These are phyloP conservation scores for Xestia sexstrigata DNA, from an alignment of 2,888 invertebrate genomes.

Conservation along the genomic window DNA sequence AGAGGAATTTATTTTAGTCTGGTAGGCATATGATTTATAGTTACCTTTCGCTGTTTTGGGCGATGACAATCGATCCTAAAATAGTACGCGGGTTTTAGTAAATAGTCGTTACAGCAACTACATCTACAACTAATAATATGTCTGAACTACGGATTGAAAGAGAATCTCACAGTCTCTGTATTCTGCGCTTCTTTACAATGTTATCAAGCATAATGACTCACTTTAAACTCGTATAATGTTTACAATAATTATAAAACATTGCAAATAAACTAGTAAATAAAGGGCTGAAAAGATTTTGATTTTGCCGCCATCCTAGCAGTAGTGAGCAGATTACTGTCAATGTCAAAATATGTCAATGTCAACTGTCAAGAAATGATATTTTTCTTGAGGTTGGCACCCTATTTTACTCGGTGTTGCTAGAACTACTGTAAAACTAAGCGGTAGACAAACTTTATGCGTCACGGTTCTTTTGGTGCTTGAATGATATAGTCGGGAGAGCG, in stretches of 20 bases:
- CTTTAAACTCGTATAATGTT: neutral
- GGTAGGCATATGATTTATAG: slow-evolving; percentile 49
- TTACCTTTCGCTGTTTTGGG: slow-evolving; percentile 70
- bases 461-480: neutral
- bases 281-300: slow-evolving; percentile 18
- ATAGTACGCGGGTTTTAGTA: slow-evolving; percentile 60
- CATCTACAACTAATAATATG: neutral
- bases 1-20: slow-evolving; percentile 67
- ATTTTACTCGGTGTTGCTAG: slow-evolving; percentile 6
- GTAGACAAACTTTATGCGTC: neutral
- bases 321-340: too few relatives aligned
- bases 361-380: neutral
- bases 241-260: neutral
- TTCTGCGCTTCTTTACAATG: neutral
- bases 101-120: slow-evolving; percentile 24
- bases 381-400: neutral
- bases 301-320: slow-evolving; percentile 36
- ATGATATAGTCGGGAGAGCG: neutral
- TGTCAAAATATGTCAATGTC: neutral
- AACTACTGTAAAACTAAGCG: neutral
- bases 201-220: neutral
- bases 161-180: slow-evolving; percentile 4
- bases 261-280: too few relatives aligned
- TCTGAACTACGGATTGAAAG: neutral
- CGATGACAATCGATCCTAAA: slow-evolving; percentile 73